Conservation (phyloP, 1,140 invertebrate genomes). For the Solenopsis fugax region DNA sequence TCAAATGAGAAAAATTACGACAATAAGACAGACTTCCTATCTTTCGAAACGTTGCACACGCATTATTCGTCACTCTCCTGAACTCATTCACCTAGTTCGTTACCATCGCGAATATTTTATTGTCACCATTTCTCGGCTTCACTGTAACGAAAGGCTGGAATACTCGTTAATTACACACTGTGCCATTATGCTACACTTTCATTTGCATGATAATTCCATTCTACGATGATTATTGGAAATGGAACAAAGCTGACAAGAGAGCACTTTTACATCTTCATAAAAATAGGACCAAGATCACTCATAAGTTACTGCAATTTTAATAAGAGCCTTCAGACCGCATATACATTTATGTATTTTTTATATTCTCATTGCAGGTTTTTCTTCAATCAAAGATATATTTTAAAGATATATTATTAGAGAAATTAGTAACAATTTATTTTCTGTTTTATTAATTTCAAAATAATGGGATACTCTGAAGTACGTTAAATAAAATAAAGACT, state of each 20-base stretch:
- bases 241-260: background rate
- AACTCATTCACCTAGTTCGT: slow-evolving; percentile 58
- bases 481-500: background rate
- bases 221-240: slow-evolving; percentile 39
- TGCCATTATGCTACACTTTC: slow-evolving; percentile 38
- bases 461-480: background rate
- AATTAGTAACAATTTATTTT: background rate
- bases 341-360: background rate
- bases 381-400: background rate
- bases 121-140: slow-evolving; percentile 40
- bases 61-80: slow-evolving; percentile 64
- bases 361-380: background rate
- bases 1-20: slow-evolving; percentile 35
- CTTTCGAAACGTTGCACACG: slow-evolving; percentile 41
- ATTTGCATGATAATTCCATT: slow-evolving; percentile 50
- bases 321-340: background rate
- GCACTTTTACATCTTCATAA: background rate
- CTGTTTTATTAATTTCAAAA: background rate
- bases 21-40: slow-evolving; percentile 18
- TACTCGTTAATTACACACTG: slow-evolving; percentile 67
- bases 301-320: background rate
- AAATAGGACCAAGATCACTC: background rate
- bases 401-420: background rate
- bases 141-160: slow-evolving; percentile 28
- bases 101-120: slow-evolving; percentile 64